A percentile compares a stretch with the other conserved stretches of the same genome.
These are phyloP conservation scores for Sardina pilchardus DNA, from an alignment of 2,113 vertebrate genomes.

Conservation along the genomic window DNA sequence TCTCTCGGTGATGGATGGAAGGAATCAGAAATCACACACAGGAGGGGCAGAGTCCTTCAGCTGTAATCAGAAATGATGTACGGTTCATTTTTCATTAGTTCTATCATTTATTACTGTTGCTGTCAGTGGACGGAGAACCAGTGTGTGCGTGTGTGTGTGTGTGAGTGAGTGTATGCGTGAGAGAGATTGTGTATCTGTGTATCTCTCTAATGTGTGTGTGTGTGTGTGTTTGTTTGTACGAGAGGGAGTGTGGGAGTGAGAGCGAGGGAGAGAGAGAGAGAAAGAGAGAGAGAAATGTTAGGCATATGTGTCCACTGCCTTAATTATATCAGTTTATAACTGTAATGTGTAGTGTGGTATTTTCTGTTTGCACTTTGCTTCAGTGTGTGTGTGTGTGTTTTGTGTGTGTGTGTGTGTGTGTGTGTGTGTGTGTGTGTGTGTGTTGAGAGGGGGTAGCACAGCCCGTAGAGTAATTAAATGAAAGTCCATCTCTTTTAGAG, in stretches of 20 bases:
- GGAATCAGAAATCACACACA: constrained; percentile 16
- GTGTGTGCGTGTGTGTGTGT: not conserved
- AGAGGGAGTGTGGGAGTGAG: not conserved
- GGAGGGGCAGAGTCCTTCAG: constrained; percentile 14
- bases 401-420: not conserved
- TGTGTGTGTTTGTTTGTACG: not conserved
- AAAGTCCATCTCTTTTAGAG: not conserved
- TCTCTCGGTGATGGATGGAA: not conserved
- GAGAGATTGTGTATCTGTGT: not conserved
- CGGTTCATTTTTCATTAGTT: constrained; percentile 6
- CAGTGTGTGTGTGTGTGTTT: not conserved
- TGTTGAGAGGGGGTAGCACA: not conserved
- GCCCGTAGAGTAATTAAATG: not conserved
- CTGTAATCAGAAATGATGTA: constrained; percentile 6
- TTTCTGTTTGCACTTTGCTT: not conserved
- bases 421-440: not conserved
- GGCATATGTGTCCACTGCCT: not conserved
- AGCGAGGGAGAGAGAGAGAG: not conserved
- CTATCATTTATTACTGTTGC: not conserved
- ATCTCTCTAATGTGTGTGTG: not conserved
- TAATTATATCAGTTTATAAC: not conserved
- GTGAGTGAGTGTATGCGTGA: not conserved
- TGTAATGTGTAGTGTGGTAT: not conserved
- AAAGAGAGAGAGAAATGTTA: not conserved
- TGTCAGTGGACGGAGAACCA: not conserved